Conservation (phyloP, 2,797 vertebrate genomes). For the Furcifer pardalis region DNA sequence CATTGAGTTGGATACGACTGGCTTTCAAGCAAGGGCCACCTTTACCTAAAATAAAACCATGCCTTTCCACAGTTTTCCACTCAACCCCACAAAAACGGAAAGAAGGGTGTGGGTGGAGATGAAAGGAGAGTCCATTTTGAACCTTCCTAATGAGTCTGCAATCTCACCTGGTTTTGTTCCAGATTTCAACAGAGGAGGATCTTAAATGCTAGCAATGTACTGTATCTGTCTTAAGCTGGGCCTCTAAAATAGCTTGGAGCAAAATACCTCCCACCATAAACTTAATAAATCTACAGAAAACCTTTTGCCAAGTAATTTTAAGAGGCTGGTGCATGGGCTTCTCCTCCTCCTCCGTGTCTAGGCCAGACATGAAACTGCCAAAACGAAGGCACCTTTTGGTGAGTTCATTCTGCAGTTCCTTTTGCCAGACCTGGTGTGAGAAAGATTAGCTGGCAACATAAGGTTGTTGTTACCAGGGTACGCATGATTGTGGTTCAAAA, state of each 20-base stretch:
- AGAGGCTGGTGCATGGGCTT: neutral
- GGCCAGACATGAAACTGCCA: no score
- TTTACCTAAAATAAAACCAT: neutral
- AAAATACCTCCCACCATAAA: neutral
- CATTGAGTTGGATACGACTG: no score
- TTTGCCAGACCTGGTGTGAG: no score
- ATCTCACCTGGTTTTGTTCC: neutral
- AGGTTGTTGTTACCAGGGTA: no score
- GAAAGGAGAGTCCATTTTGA: neutral
- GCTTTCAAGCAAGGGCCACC: no score
- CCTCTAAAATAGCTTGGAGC: neutral
- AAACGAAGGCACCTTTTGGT: no score
- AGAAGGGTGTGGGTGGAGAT: rapidly evolving
- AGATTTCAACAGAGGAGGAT: neutral
- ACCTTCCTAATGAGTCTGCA: neutral
- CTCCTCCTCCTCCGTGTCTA: no score
- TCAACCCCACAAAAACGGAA: neutral
- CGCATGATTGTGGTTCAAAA: no score
- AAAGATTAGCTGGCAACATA: no score
- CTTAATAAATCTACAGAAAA: neutral
- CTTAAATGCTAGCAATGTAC: neutral
- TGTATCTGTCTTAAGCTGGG: neutral
- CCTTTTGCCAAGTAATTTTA: neutral
- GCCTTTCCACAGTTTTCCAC: neutral
- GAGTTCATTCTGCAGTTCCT: no score